Evolutionary conservation across 2,888 invertebrate species (phyloP), one percentile per base, ranked within the genome.

Genomic region (Acleris sparsana): DNA sequence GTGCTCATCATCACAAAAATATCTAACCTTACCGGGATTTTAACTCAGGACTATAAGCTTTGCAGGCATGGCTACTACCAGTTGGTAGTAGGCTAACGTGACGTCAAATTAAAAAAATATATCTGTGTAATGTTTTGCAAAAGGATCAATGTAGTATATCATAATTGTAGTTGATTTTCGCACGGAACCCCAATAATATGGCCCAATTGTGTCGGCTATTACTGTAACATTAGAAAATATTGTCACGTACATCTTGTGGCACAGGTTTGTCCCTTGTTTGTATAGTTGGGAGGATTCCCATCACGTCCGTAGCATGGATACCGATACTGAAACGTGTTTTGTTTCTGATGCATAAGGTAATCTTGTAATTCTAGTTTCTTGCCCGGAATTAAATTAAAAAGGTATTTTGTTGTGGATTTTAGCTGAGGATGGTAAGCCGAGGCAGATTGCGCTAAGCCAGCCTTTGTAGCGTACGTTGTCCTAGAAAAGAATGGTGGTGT

Each of bases 231-330:
- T 76, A 70, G 61, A 68, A 68, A 81, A 80, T 78, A 76, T 72
- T 67, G 73, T 82, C 83, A 85, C 86, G 84, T 85, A 76, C 70
- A 70, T 72, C 72, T 75, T 74, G 71, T 73, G 74, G 76, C 74
- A 74, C 76, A 79, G 79, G 81, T 79, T 81, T 80, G 79, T 80
- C 75, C 76, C 77, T 76, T 76, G 74, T 79, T 78, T 78, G 70
- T 71, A 73, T 67, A 62, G 65, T 63, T 64, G 63, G 65, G 70
- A 68, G 73, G 71, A 86, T 84, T 85, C 85, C 6, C 52, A 73
- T 81, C 87, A 86, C 86, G 87, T 85, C 73, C 70, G 48, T 72
- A 76, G 76, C 76, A 74, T 73, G 76, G 79, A 80, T 83, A 80
- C 80, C 80, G 78, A 82, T 80, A 79, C 76, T 75, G 74, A 71